Evolutionary conservation across 2,113 vertebrate genomes (phyloP), one percentile per base, ranked within the genome.

Genomic region (Ceyx cyanopectus): DNA sequence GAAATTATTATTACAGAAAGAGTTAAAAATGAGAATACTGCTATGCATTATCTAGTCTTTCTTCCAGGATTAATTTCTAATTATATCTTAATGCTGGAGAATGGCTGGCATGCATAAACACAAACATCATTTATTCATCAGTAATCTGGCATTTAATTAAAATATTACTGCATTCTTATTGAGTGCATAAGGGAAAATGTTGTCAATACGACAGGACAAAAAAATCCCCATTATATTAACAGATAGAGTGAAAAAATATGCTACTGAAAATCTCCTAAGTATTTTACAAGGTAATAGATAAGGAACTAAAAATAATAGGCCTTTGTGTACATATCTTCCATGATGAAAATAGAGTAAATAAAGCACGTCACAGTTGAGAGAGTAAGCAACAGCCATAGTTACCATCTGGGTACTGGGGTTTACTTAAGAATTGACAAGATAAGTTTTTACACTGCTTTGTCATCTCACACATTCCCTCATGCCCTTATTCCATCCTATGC

Each of bases 71-170:
- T 84, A 62, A 43, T 96, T 94, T 95, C 57, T 90, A 96, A 93
- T 93, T 97, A 90, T 87, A 70, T 92, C 72, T 92, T 73, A 90
- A 95, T 94, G 57, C 46, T 92, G 86, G 5, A 89, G 94, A 94
- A 58, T 76, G 54, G 43, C 12, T 93, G 90, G 68, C 40, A 79
- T 54, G 53, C 60, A 90, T 74, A 87, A 78, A 90, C 56, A 93
- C 41, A 93, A 96, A 87, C 73, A 95, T 53, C 53, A 91, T 92
- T 93, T 93, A 95, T 95, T 97, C 53, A 85, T 92, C 84, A 92
- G 85, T 91, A 85, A 94, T 80, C 61, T 69, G 34, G 24, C 51
- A 30, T 95, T 96, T 94, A 93, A 96, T 96, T 95, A 89, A 95
- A 93, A 93, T 73, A 90, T 58, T 48, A 82, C 34, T 90, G 30